Conservation (phyloP, 1,140 invertebrate species). For the Eumeta japonica region DNA sequence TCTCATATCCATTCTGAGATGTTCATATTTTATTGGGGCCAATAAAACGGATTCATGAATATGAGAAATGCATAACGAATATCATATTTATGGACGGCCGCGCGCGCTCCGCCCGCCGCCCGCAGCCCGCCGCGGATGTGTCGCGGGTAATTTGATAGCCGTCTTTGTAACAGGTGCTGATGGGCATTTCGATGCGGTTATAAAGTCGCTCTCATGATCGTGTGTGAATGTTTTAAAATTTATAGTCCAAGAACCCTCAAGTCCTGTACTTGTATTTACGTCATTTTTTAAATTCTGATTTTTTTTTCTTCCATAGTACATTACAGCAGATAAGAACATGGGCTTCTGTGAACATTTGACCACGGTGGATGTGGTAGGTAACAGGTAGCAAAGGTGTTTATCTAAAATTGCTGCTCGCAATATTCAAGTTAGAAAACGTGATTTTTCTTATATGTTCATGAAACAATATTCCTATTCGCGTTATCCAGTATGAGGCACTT, state of each 20-base stretch:
- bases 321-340: constrained; percentile 1
- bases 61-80: constrained; percentile 59
- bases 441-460: too few species aligned
- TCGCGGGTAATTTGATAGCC: constrained; percentile 53
- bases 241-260: too few species aligned
- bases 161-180: constrained; percentile 55
- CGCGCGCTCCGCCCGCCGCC: constrained; percentile 28
- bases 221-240: too few species aligned
- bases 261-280: too few species aligned
- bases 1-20: constrained; percentile 58
- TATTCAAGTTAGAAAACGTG: too few species aligned
- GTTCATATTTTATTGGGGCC: constrained; percentile 61
- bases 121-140: constrained; percentile 43
- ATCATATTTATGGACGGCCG: constrained; percentile 53
- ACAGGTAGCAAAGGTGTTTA: too few species aligned
- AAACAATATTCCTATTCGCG: too few species aligned
- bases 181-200: constrained; percentile 46
- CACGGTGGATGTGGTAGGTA: too few species aligned
- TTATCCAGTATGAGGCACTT: too few species aligned
- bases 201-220: constrained; percentile 24
- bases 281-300: too few species aligned
- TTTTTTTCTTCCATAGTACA: constrained; percentile 18
- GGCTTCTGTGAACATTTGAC: too few species aligned
- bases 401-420: too few species aligned
- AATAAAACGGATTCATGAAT: constrained; percentile 61